Conservation (phyloP, 2,113 vertebrate species). For the Isurus oxyrinchus region DNA sequence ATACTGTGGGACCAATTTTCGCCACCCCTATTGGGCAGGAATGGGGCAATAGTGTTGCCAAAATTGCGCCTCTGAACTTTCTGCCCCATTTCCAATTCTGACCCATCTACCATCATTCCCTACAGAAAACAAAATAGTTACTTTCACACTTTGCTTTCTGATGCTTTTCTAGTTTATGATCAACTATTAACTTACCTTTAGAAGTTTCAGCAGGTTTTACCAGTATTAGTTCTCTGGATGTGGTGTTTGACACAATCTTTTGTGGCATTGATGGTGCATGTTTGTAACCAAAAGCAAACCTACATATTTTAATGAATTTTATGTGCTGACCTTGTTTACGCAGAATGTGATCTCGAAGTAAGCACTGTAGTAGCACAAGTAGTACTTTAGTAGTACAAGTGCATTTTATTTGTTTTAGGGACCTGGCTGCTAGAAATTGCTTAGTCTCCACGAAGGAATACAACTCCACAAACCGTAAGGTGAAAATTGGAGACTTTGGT, state of each 20-base stretch:
- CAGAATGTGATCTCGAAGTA: not conserved
- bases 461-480: not conserved
- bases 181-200: not conserved
- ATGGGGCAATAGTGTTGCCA: not conserved
- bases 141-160: not conserved
- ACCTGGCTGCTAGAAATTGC: constrained; percentile 29
- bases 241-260: not conserved
- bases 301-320: not conserved
- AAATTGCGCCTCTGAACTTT: not conserved
- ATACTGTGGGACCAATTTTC: not conserved
- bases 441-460: constrained; percentile 21
- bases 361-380: no score
- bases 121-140: not conserved
- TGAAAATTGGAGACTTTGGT: constrained; percentile 52
- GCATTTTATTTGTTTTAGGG: not conserved
- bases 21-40: not conserved
- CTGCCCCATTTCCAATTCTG: not conserved
- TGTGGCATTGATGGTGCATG: not conserved
- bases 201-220: not conserved
- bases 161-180: not conserved
- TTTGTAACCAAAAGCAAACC: not conserved
- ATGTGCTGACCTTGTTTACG: no score
- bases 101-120: not conserved
- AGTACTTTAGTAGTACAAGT: no score
- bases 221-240: not conserved